phyloP scores from a whole-genome alignment of 2,888 invertebrate genomes.

The Ichneumon xanthorius region DNA sequence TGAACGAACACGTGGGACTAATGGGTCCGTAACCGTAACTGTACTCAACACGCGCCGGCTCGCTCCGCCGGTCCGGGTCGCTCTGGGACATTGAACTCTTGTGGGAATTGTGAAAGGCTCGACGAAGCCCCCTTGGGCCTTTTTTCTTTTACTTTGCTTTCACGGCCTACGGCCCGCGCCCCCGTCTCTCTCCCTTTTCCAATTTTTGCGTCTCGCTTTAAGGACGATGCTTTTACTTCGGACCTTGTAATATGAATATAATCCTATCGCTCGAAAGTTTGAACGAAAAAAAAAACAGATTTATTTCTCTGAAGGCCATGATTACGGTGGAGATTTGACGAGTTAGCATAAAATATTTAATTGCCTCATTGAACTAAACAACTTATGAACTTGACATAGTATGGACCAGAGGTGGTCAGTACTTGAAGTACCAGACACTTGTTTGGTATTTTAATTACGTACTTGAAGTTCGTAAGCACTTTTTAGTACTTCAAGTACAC shows the following conservation, averaged over 20 bases:
- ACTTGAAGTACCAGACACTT: too few species aligned
- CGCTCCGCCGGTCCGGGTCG: conserved; percentile 68
- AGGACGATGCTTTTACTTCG: conserved; percentile 19
- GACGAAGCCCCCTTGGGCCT: conserved; percentile 47
- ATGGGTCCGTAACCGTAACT: conserved; percentile 71
- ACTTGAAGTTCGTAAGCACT: too few species aligned
- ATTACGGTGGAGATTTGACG: neutral
- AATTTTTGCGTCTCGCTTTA: conserved; percentile 15
- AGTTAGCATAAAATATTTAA: too few species aligned
- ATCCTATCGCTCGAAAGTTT: neutral
- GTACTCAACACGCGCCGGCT: conserved; percentile 69
- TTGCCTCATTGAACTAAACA: too few species aligned
- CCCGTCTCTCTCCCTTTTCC: conserved; percentile 14
- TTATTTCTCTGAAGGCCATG: neutral
- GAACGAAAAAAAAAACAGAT: neutral
- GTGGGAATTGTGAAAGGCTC: conserved; percentile 78
- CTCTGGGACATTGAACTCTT: conserved; percentile 76
- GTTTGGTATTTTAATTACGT: too few species aligned
- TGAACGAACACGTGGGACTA: conserved; percentile 52
- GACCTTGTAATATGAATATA: neutral
- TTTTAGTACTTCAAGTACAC: too few species aligned
- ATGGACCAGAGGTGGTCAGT: too few species aligned
- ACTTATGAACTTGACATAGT: too few species aligned
- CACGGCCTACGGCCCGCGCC: conserved; percentile 67
- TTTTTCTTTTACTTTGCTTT: conserved; percentile 68